A percentile compares a stretch with the other conserved stretches of the same genome.
Conservation (phyloP, 92 coral and sea anemone genomes). For the Heliopora coerulea region DNA sequence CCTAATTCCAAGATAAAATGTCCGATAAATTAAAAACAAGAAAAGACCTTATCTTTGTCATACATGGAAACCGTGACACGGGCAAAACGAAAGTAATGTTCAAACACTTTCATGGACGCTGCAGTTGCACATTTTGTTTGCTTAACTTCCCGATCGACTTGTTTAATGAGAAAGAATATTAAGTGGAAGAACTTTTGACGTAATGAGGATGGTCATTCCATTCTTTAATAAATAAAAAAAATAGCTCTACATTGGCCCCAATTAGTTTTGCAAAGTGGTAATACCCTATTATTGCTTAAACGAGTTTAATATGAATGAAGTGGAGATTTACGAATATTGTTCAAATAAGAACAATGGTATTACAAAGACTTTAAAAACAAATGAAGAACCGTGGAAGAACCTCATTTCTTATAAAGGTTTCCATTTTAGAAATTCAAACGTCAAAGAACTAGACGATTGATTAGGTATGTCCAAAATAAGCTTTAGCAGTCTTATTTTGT, state of each 20-base stretch:
- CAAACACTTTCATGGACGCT: no score
- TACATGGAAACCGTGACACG: no score
- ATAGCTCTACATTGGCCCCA: conserved; percentile 2
- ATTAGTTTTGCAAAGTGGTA: neutral
- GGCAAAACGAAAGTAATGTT: no score
- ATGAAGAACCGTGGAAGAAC: neutral
- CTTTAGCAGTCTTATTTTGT: neutral
- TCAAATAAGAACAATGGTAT: neutral
- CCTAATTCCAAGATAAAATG: no score
- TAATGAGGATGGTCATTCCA: no score
- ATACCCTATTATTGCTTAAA: neutral
- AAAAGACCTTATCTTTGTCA: no score
- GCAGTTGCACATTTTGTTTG: no score
- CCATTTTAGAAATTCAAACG: neutral
- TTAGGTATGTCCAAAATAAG: neutral
- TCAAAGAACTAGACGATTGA: neutral
- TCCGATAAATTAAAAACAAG: no score
- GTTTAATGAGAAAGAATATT: no score
- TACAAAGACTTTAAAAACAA: neutral
- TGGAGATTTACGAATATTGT: neutral
- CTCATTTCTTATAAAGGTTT: neutral
- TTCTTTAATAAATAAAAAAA: neutral
- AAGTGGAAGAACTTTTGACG: no score
- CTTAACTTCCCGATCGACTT: no score
- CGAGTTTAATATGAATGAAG: neutral